Conservation (phyloP, 1,140 invertebrate genomes). For the Platyscapa corneri region DNA sequence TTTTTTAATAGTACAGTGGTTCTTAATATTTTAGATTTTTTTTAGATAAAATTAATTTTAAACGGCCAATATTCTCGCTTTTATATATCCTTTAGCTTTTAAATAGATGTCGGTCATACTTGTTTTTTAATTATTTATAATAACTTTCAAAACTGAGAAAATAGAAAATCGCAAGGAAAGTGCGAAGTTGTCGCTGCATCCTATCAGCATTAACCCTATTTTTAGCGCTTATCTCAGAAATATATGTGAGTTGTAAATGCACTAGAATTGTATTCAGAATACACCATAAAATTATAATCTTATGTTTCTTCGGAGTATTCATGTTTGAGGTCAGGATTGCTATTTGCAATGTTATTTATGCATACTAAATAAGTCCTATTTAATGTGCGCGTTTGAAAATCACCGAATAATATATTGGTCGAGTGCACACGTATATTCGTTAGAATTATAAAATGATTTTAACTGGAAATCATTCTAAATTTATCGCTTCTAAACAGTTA, state of each 20-base stretch:
- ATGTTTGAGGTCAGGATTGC: background rate
- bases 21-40: no score
- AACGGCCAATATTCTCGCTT: no score
- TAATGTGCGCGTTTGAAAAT: background rate
- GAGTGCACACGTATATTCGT: no score
- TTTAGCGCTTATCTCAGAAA: background rate
- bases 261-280: no score
- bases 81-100: no score
- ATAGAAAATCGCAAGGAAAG: background rate
- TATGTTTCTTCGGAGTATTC: background rate
- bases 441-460: no score
- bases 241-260: background rate
- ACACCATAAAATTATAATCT: background rate
- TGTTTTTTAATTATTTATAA: no score
- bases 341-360: background rate
- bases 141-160: background rate
- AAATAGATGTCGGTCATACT: no score
- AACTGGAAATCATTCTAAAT: no score
- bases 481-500: no score
- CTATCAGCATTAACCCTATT: background rate
- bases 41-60: no score
- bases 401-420: background rate
- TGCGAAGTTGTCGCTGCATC: background rate
- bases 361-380: background rate
- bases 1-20: no score